A percentile compares a stretch with the other conserved stretches of the same genome.
These are phyloP conservation scores for Anthoscopus minutus DNA, from an alignment of 2,113 vertebrate genomes.

Conservation along the genomic window DNA sequence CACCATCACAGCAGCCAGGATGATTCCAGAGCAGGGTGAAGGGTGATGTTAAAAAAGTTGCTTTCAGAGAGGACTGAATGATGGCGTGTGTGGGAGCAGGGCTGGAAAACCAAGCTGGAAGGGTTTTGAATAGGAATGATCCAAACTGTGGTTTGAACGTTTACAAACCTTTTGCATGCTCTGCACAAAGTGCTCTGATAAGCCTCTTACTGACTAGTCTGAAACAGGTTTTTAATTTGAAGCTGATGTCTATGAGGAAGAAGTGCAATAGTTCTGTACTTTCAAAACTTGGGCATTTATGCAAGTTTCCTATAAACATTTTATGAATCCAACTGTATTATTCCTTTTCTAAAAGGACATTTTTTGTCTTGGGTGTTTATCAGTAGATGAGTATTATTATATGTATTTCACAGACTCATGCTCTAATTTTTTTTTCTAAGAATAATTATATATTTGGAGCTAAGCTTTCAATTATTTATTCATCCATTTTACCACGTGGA, in stretches of 20 bases:
- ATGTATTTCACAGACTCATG: conserved; percentile 8
- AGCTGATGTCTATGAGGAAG: not conserved
- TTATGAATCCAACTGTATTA: not conserved
- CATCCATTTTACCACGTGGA: conserved; percentile 38
- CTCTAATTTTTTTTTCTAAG: conserved; percentile 14
- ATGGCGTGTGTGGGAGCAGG: not conserved
- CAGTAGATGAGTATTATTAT: conserved; percentile 41
- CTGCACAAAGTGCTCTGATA: not conserved
- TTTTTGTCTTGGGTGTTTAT: conserved; percentile 24
- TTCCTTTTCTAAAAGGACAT: not conserved
- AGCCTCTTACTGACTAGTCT: not conserved
- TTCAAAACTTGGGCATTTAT: not conserved
- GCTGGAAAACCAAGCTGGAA: not conserved
- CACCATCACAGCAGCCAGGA: not conserved
- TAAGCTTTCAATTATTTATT: conserved; percentile 57
- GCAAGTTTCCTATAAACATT: conserved; percentile 2
- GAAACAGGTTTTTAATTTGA: not conserved
- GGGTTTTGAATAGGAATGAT: not conserved
- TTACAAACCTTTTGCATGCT: not conserved
- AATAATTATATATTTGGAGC: conserved; percentile 54
- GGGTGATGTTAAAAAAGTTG: not conserved
- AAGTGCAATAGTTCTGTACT: not conserved
- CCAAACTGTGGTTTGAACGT: not conserved
- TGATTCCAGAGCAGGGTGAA: conserved; percentile 25
- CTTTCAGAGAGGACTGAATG: not conserved